Evolutionary conservation across 2,797 vertebrate species (phyloP), one percentile per base, ranked within the genome.

Genomic region (Steatocranus sp.): DNA sequence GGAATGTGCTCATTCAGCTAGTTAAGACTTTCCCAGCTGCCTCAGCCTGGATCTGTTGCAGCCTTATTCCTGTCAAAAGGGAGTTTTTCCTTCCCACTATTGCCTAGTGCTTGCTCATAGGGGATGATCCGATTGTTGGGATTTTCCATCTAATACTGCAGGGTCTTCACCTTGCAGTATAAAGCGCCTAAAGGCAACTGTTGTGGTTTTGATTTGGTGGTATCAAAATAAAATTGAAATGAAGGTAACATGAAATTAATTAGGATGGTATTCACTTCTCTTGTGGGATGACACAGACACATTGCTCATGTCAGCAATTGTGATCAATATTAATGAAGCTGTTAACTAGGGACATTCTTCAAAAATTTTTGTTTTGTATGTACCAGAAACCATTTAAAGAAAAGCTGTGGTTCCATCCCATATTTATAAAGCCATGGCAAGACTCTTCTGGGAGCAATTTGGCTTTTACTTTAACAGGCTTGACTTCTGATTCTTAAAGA

Each of bases 201-300:
- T 46, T 18, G 15, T 4, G 0, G 23, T 27, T 70, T 11, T 23
- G n/a, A 41, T 43, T 48, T 73, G 25, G 25, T n/a, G 17, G 1
- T n/a, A 73, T 73, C 7, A 3, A 46, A 70, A 46, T 70, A 46
- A 46, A 70, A 70, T 7, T 30, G 15, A 70, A 70, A 70, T 20
- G 10, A 63, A 56, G 3, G 27, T 8, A 56, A 3, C 11, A 5
- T n/a, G 58, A 63, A 34, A 63, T 30, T 9, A 30, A 70, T 46
- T 46, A 70, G 38, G 41, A 32, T 73, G 43, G 25, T 18, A 48
- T 73, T 48, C 7, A 30, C 41, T 30, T 63, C 18, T 38, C 1
- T 36, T 46, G 23, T 18, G 25, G 10, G 41, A 70, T 30, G 66
- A 70, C 15, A 46, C 63, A 41, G 61, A n/a, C 56, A 3, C 56